A percentile compares a stretch with the other conserved stretches of the same genome.
Evolutionary conservation across 2,797 vertebrate genomes (phyloP).

Genomic region (Danio kyathit): DNA sequence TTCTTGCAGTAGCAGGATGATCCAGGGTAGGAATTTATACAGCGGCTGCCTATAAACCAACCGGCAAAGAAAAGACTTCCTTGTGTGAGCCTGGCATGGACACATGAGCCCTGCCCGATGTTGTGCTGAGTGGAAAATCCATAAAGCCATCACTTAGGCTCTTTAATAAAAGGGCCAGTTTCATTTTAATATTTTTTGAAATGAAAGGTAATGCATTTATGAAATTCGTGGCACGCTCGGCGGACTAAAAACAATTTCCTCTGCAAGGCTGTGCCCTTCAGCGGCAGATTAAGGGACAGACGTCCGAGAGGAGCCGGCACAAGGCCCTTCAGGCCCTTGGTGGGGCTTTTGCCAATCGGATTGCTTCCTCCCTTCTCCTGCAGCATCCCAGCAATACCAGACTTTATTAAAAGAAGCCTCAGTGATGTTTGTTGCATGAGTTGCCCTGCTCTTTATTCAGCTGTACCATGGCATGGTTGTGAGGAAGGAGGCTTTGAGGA

Average conservation of each 20-base stretch:
- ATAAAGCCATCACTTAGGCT: constrained; percentile 81
- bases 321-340: constrained; percentile 70
- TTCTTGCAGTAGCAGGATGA: constrained; percentile 76
- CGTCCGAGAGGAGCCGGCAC: constrained; percentile 76
- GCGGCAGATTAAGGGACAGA: constrained; percentile 80
- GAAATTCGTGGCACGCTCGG: constrained; percentile 84
- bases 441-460: constrained; percentile 68
- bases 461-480: constrained; percentile 74
- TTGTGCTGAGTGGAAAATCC: constrained; percentile 75
- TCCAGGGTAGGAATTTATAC: constrained; percentile 72
- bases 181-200: constrained; percentile 80
- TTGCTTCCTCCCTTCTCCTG: constrained; percentile 72
- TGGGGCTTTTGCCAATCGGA: constrained; percentile 64
- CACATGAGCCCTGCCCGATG: constrained; percentile 67
- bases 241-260: constrained; percentile 87
- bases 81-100: constrained; percentile 71
- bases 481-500: constrained; percentile 34
- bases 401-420: constrained; percentile 85
- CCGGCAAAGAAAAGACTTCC: constrained; percentile 71
- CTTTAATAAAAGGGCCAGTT: constrained; percentile 83
- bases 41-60: constrained; percentile 68
- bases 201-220: constrained; percentile 86
- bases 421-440: constrained; percentile 73
- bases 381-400: constrained; percentile 80
- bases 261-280: constrained; percentile 76